These are phyloP conservation scores for Sinelater perroti DNA, from an alignment of 2,888 invertebrate species.

Conservation along the genomic window DNA sequence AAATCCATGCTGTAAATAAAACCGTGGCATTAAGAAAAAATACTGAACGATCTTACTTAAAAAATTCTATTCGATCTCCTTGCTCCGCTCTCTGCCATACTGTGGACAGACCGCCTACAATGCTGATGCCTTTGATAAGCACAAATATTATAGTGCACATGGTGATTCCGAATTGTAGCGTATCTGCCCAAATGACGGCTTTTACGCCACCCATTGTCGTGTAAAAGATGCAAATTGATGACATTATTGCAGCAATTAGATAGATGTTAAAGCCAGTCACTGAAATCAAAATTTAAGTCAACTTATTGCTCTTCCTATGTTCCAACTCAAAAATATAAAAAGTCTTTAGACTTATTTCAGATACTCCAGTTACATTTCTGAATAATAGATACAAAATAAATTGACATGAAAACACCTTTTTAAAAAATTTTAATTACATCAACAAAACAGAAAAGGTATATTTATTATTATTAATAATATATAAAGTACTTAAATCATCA, in stretches of 20 bases:
- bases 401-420: too few relatives aligned
- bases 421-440: too few relatives aligned
- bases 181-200: slow-evolving; percentile 70
- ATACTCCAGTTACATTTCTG: too few relatives aligned
- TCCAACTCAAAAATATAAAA: too few relatives aligned
- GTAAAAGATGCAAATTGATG: slow-evolving; percentile 76
- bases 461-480: too few relatives aligned
- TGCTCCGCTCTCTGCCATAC: slow-evolving; percentile 65
- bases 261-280: slow-evolving; percentile 73
- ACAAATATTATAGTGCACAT: slow-evolving; percentile 63
- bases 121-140: slow-evolving; percentile 64
- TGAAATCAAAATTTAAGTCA: too few relatives aligned
- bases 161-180: slow-evolving; percentile 65
- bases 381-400: too few relatives aligned
- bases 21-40: too few relatives aligned
- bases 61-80: slow-evolving; percentile 65
- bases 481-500: too few relatives aligned
- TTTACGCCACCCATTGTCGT: slow-evolving; percentile 73
- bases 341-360: too few relatives aligned
- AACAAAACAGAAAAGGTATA: too few relatives aligned
- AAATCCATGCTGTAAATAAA: slow-evolving; percentile 68
- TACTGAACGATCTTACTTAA: slow-evolving; percentile 66
- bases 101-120: slow-evolving; percentile 63
- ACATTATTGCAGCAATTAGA: slow-evolving; percentile 71
- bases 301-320: too few relatives aligned